These are phyloP conservation scores for Temnothorax rugatulus DNA, from an alignment of 2,888 invertebrate species.

Conservation along the genomic window DNA sequence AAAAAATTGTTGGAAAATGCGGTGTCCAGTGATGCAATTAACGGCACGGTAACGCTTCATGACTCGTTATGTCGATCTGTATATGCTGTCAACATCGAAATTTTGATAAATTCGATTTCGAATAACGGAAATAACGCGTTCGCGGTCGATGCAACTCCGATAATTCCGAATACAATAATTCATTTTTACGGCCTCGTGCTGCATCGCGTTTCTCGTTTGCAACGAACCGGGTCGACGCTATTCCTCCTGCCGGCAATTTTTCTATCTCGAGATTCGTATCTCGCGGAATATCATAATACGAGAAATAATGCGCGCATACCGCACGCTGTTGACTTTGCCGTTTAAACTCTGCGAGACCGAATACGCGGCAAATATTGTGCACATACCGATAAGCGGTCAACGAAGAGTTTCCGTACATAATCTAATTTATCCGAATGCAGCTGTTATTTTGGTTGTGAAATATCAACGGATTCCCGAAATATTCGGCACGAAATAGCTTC, in stretches of 20 bases:
- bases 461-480: conserved; percentile 27
- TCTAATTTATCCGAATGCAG: conserved; percentile 48
- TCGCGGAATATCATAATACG: conserved; percentile 50
- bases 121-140: conserved; percentile 22
- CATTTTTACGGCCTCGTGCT: conserved; percentile 48
- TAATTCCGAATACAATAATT: conserved; percentile 52
- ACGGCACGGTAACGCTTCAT: conserved; percentile 12
- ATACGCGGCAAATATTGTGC: conserved; percentile 57
- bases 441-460: conserved; percentile 8
- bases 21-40: conserved; percentile 41
- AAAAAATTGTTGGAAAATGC: conserved; percentile 21
- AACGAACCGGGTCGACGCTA: conserved; percentile 18
- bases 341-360: conserved; percentile 22
- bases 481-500: neutral
- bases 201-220: conserved; percentile 20
- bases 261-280: conserved; percentile 47
- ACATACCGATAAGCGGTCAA: conserved; percentile 49
- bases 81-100: conserved; percentile 26
- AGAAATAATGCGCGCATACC: conserved; percentile 45
- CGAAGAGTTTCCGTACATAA: conserved; percentile 55
- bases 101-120: conserved; percentile 52
- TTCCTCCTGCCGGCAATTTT: conserved; percentile 35
- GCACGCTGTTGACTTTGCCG: conserved; percentile 44
- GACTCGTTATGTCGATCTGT: conserved; percentile 34
- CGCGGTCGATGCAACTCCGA: conserved; percentile 46